These are phyloP conservation scores for Tychaedon coryphoeus DNA, from an alignment of 2,113 vertebrate species.

Conservation along the genomic window DNA sequence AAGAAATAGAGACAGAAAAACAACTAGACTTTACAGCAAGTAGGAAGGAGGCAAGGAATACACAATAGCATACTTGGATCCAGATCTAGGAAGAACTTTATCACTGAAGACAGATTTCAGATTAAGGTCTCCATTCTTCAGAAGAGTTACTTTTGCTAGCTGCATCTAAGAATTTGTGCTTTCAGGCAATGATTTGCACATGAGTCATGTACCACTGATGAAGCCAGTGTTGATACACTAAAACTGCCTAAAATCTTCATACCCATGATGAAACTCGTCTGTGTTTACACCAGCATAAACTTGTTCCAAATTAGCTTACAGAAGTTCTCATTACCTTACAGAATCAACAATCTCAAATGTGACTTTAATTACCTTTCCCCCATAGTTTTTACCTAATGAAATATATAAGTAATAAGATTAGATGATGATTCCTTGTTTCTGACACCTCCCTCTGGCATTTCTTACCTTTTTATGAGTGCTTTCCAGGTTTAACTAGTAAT, in stretches of 20 bases:
- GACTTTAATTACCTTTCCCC: not conserved
- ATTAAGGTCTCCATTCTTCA: not conserved
- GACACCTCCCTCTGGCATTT: not conserved
- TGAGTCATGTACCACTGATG: accelerated
- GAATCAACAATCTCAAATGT: not conserved
- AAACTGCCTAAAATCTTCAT: not conserved
- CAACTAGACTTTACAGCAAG: not conserved
- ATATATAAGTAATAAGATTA: not conserved
- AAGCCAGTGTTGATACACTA: not conserved
- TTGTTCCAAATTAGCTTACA: not conserved
- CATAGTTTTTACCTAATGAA: not conserved
- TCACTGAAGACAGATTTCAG: not conserved
- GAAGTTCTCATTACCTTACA: not conserved
- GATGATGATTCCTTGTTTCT: not conserved
- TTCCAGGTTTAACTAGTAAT: not conserved
- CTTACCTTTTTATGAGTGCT: not conserved
- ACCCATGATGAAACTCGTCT: not conserved
- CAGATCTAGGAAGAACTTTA: not conserved
- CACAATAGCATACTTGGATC: not conserved
- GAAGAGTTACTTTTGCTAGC: not conserved
- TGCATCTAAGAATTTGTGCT: not conserved
- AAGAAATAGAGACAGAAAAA: not conserved
- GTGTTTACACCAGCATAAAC: not conserved
- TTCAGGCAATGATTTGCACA: not conserved
- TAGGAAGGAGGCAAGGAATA: not conserved